phyloP scores from a whole-genome alignment of 2,888 invertebrate species.

The Cataglyphis rosenhaueri region DNA sequence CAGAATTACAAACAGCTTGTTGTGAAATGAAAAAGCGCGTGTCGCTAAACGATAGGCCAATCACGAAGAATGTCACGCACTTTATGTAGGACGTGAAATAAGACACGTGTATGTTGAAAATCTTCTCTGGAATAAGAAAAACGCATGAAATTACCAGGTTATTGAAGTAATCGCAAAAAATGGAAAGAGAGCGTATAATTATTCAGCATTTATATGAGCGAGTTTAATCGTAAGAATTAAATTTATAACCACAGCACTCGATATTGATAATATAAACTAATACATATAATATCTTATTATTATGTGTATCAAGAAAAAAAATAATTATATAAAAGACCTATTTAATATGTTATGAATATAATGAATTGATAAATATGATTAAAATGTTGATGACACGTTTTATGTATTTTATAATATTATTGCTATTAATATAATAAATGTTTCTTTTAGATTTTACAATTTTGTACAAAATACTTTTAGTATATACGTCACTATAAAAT shows the following conservation, averaged over 20 bases:
- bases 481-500: background rate
- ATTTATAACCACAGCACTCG: background rate
- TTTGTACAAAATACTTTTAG: background rate
- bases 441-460: background rate
- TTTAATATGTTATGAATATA: background rate
- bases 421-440: background rate
- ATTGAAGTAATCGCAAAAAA: background rate
- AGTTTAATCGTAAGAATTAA: background rate
- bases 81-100: slow-evolving; percentile 39
- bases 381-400: background rate
- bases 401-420: background rate
- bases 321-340: background rate
- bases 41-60: slow-evolving; percentile 38
- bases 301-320: background rate
- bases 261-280: background rate
- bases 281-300: background rate
- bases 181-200: background rate
- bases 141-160: slow-evolving; percentile 1
- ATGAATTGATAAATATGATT: background rate
- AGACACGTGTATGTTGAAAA: slow-evolving; percentile 29
- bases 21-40: slow-evolving; percentile 45
- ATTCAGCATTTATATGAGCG: background rate
- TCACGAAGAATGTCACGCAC: slow-evolving; percentile 45
- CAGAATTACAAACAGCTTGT: slow-evolving; percentile 46
- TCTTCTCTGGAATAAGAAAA: slow-evolving; percentile 25